These are phyloP conservation scores for Erebia epiphron DNA, from an alignment of 2,888 invertebrate species.

Conservation along the genomic window DNA sequence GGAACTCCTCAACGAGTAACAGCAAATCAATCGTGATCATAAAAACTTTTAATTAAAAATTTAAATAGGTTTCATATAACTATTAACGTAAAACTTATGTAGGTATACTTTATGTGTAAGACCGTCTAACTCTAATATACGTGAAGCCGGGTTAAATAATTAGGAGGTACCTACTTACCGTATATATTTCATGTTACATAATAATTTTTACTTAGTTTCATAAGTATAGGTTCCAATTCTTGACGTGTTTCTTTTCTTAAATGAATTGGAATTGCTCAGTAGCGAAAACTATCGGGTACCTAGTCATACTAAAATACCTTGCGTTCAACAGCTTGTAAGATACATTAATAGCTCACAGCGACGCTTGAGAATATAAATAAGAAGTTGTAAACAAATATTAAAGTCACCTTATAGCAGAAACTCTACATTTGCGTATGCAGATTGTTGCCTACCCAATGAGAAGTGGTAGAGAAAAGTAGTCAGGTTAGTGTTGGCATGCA, in stretches of 20 bases:
- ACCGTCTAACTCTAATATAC: too few relatives aligned
- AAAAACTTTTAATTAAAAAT: too few relatives aligned
- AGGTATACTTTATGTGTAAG: too few relatives aligned
- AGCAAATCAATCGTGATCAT: too few relatives aligned
- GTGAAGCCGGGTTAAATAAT: too few relatives aligned
- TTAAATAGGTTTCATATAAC: too few relatives aligned
- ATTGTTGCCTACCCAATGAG: constrained; percentile 8
- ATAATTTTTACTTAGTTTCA: too few relatives aligned
- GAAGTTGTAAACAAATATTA: constrained; percentile 35
- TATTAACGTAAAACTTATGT: too few relatives aligned
- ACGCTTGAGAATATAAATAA: constrained; percentile 35
- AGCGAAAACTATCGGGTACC: constrained; percentile 29
- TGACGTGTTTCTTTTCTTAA: neutral
- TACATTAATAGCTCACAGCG: constrained; percentile 37
- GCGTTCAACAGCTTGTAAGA: constrained; percentile 40
- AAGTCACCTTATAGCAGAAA: constrained; percentile 8
- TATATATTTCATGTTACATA: too few relatives aligned
- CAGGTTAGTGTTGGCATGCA: constrained; percentile 22
- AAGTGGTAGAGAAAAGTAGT: constrained; percentile 22
- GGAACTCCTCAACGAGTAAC: too few relatives aligned
- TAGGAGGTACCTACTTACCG: too few relatives aligned
- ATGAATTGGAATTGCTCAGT: constrained; percentile 21
- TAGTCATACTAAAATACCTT: constrained; percentile 39
- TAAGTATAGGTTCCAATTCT: neutral
- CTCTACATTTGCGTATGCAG: constrained; percentile 12